A percentile compares a stretch with the other conserved stretches of the same genome.
These are phyloP conservation scores for Scrobipalpa costella DNA, from an alignment of 2,888 invertebrate species.

Conservation along the genomic window DNA sequence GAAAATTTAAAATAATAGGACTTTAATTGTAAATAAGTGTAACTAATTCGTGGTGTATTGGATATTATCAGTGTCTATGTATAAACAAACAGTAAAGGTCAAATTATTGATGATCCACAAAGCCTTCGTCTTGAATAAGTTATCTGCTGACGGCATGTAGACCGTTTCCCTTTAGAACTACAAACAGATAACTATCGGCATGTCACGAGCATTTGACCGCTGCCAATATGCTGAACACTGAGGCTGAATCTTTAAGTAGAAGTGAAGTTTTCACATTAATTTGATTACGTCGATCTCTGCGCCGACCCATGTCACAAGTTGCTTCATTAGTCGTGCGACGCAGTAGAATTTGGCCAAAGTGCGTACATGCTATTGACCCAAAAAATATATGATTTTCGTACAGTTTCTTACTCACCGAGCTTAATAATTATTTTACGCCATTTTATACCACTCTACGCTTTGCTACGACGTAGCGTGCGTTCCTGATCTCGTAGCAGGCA, in stretches of 20 bases:
- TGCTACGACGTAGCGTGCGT: too few relatives aligned
- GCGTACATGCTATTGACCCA: neutral
- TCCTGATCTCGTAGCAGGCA: too few relatives aligned
- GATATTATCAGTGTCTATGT: too few relatives aligned
- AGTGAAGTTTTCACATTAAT: constrained; percentile 47
- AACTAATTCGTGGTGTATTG: too few relatives aligned
- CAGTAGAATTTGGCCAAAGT: neutral
- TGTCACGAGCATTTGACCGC: constrained; percentile 63
- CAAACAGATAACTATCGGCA: neutral
- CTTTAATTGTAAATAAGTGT: too few relatives aligned
- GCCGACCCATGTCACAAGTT: constrained; percentile 80
- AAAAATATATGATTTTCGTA: constrained; percentile 42
- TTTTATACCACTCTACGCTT: too few relatives aligned
- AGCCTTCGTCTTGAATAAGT: neutral
- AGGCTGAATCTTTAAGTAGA: constrained; percentile 77
- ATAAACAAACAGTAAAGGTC: too few relatives aligned
- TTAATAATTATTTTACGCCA: too few relatives aligned
- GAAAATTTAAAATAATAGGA: too few relatives aligned
- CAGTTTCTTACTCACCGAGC: constrained; percentile 51
- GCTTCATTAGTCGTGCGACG: constrained; percentile 77
- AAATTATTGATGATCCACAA: neutral
- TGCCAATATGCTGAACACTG: constrained; percentile 75
- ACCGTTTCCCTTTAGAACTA: neutral
- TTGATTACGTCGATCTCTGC: constrained; percentile 70
- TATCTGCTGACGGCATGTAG: neutral